Evolutionary conservation across 1,140 invertebrate genomes (phyloP), one percentile per base, ranked within the genome.

Genomic region (Tribolium madens): DNA sequence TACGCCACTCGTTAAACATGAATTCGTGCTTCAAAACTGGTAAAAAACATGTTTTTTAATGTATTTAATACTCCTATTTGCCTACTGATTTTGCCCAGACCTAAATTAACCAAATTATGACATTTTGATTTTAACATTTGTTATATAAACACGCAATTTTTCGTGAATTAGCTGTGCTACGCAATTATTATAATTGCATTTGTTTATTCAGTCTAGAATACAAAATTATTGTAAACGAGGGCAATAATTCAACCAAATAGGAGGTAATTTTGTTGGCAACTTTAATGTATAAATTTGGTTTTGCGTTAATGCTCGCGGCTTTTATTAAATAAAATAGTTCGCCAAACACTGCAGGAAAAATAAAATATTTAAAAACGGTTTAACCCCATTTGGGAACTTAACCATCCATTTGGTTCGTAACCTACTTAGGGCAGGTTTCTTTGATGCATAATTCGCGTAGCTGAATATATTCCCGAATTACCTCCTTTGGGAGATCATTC

Each of bases 401-500:
- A 21, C 10, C 21, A 36, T 12, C 21, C 21, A 64, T 64, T 64
- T 2, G 9, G 17, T 36, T 13, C 26, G 26, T 36, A 64, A 64
- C 31, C 26, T 26, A 36, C 26, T 64, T 36, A 64, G 21, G 26
- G 14, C 26, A 21, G 26, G 57, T 64, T 64, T 64, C 57, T 36
- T 64, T 64, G 10, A 18, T 64, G 57, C 21, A 64, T 64, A 64
- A 64, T 64, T 64, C 57, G 21, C 15, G 5, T 6, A 10, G 53
- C n/a, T 36, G 57, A 64, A 36, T 64, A 64, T 64, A 64, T 64
- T 64, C 31, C 26, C 13, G 17, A 64, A 64, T 64, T 33, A 64
- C 21, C 21, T 64, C 57, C 57, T 64, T 64, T 12, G 57, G 57
- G 57, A 64, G 57, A 64, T 36, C 57, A 64, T 64, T 64, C 57